These are phyloP conservation scores for Dreissena polymorpha DNA, from an alignment of 1,140 invertebrate species.

Conservation along the genomic window DNA sequence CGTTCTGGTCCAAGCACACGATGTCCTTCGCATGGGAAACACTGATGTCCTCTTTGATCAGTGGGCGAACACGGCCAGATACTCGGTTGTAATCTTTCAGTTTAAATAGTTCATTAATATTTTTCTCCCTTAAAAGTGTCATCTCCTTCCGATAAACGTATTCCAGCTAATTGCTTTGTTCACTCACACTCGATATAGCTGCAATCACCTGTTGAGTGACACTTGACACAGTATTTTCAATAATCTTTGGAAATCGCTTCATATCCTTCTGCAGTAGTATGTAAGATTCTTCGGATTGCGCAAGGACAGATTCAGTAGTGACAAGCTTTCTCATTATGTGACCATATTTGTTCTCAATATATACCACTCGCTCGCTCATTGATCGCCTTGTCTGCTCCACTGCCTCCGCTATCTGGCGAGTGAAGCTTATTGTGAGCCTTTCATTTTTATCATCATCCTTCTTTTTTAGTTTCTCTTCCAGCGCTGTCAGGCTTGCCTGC, in stretches of 20 bases:
- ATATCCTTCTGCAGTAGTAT: conserved; percentile 79
- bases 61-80: conserved; percentile 90
- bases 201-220: conserved; percentile 66
- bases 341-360: conserved; percentile 57
- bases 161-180: conserved; percentile 73
- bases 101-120: conserved; percentile 78
- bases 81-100: conserved; percentile 87
- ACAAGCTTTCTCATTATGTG: conserved; percentile 73
- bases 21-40: conserved; percentile 74
- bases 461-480: conserved; percentile 47
- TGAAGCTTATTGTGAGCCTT: background rate
- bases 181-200: conserved; percentile 65
- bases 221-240: conserved; percentile 69
- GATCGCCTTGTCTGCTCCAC: conserved; percentile 52
- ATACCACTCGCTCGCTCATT: no score
- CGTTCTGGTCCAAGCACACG: conserved; percentile 65
- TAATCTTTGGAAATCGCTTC: conserved; percentile 65
- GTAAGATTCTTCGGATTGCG: conserved; percentile 79
- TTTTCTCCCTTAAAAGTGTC: conserved; percentile 75
- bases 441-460: conserved; percentile 20
- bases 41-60: conserved; percentile 74
- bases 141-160: conserved; percentile 75
- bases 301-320: conserved; percentile 79
- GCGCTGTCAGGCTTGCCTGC: conserved; percentile 57
- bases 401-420: conserved; percentile 62